These are phyloP conservation scores for Enoplosus armatus DNA, from an alignment of 2,797 vertebrate species.

Conservation along the genomic window DNA sequence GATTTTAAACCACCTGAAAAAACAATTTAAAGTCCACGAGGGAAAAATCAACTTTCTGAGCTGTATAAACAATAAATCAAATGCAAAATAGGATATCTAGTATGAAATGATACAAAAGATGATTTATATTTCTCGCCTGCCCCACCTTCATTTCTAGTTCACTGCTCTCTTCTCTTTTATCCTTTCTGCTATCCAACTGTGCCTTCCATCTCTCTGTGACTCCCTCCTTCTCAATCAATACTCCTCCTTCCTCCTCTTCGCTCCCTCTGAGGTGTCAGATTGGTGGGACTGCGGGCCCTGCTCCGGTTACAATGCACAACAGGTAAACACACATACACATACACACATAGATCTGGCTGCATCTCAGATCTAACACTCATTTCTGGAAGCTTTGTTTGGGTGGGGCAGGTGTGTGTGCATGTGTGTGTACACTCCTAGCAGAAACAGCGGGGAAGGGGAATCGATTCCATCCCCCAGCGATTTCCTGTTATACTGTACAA, in stretches of 20 bases:
- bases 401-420: constrained; percentile 51
- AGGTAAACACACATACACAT: constrained; percentile 52
- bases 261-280: constrained; percentile 59
- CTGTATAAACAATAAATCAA: constrained; percentile 30
- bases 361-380: constrained; percentile 43
- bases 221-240: constrained; percentile 60
- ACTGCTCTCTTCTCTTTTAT: constrained; percentile 31
- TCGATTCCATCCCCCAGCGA: constrained; percentile 69
- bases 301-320: constrained; percentile 47
- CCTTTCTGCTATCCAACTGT: constrained; percentile 48
- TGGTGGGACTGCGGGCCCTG: constrained; percentile 43
- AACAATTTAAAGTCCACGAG: constrained; percentile 39
- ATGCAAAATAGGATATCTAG: constrained; percentile 20
- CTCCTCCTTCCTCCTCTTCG: constrained; percentile 34
- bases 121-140: constrained; percentile 40
- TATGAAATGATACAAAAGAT: constrained; percentile 22
- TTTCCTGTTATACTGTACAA: constrained; percentile 66
- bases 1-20: constrained; percentile 39
- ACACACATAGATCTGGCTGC: constrained; percentile 24
- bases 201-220: constrained; percentile 27
- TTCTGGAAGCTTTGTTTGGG: constrained; percentile 54
- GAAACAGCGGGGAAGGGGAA: constrained; percentile 66
- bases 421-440: constrained; percentile 20
- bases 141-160: constrained; percentile 31
- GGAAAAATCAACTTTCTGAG: constrained; percentile 18